A percentile compares a stretch with the other conserved stretches of the same genome.
Conservation (phyloP, 2,888 invertebrate genomes). For the Pachymerium ferrugineum region DNA sequence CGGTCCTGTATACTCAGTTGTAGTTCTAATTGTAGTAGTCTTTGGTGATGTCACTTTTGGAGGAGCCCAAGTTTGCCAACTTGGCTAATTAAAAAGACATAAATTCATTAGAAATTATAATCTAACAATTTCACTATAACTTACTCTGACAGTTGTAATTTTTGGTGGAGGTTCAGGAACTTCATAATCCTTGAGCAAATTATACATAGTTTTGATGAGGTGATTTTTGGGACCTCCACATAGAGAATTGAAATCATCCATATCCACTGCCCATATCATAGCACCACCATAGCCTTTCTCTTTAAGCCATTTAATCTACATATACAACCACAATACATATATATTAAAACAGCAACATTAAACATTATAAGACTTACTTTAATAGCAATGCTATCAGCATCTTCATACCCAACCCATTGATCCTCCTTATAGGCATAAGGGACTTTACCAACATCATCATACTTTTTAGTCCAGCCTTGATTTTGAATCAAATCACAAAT, state of each 20-base stretch:
- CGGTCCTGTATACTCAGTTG: too few relatives aligned
- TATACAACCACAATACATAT: too few relatives aligned
- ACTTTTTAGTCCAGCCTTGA: conserved; percentile 73
- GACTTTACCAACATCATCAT: conserved; percentile 74
- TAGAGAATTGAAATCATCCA: conserved; percentile 74
- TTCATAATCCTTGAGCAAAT: conserved; percentile 60
- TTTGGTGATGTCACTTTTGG: too few relatives aligned
- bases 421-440: conserved; percentile 77
- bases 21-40: too few relatives aligned
- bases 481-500: conserved; percentile 62
- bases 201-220: conserved; percentile 64
- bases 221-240: conserved; percentile 76
- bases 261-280: conserved; percentile 88
- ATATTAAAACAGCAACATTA: not conserved
- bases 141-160: conserved; percentile 34
- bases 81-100: conserved; percentile 54
- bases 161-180: conserved; percentile 61
- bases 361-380: too few relatives aligned
- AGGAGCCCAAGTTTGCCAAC: conserved; percentile 70
- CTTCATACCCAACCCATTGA: conserved; percentile 88
- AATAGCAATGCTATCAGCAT: conserved; percentile 70
- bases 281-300: conserved; percentile 75
- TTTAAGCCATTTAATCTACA: conserved; percentile 78
- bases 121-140: not conserved
- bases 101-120: not conserved